phyloP scores from a whole-genome alignment of 2,113 vertebrate species.

The Upupa epops region DNA sequence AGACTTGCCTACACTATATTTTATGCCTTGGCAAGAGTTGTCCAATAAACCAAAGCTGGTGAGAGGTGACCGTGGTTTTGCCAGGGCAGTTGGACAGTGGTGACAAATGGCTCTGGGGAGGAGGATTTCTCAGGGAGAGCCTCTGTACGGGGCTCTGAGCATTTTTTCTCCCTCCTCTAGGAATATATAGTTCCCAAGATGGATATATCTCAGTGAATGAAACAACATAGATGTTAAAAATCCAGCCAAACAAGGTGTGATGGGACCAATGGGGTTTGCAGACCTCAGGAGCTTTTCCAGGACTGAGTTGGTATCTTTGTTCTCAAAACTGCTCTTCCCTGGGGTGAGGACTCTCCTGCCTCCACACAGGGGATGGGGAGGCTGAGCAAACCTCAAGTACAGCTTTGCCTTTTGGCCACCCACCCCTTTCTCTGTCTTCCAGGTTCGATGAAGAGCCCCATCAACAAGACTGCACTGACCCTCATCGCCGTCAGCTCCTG shows the following conservation, averaged over 20 bases:
- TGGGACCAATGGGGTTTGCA: background rate
- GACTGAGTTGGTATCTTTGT: background rate
- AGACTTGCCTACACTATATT: background rate
- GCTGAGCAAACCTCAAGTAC: background rate
- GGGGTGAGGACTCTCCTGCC: fast-evolving
- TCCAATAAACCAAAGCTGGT: background rate
- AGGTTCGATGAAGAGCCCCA: conserved; percentile 92
- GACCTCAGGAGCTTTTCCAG: background rate
- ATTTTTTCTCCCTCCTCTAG: background rate
- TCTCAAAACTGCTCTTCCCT: background rate
- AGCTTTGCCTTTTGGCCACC: background rate
- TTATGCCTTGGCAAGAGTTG: background rate
- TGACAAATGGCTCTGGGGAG: background rate
- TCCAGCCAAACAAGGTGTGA: background rate
- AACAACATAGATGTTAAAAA: background rate
- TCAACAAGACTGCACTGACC: conserved; percentile 94
- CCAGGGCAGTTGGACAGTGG: background rate
- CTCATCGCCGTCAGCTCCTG: conserved; percentile 95
- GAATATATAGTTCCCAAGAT: background rate
- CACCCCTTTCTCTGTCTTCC: conserved; percentile 35
- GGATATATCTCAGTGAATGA: background rate
- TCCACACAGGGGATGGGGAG: fast-evolving
- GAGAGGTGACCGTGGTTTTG: background rate
- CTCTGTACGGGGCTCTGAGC: background rate
- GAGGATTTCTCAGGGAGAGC: background rate